Conservation (phyloP, 2,888 invertebrate genomes). For the Enchytraeus crypticus region DNA sequence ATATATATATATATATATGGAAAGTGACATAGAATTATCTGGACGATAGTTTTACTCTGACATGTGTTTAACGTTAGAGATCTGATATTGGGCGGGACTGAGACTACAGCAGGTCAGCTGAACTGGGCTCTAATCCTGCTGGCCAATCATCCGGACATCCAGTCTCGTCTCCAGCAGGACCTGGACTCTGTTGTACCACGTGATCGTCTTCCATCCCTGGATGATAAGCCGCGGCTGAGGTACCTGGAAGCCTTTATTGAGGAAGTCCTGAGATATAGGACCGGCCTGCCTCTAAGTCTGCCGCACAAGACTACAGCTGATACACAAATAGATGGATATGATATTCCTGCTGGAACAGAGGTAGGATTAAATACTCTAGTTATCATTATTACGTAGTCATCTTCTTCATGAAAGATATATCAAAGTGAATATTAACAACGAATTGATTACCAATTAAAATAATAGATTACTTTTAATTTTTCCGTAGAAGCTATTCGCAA, state of each 20-base stretch:
- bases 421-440: too few relatives aligned
- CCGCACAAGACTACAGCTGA: conserved; percentile 3
- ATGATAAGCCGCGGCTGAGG: neutral
- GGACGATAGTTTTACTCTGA: too few relatives aligned
- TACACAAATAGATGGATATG: neutral
- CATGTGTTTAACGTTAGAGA: conserved; percentile 5
- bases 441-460: too few relatives aligned
- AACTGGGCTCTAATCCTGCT: neutral
- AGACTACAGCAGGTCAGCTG: conserved; percentile 1
- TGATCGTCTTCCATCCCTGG: neutral
- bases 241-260: conserved; percentile 1
- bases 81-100: conserved; percentile 1
- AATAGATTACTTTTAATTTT: too few relatives aligned
- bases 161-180: neutral
- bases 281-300: neutral
- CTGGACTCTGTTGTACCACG: neutral
- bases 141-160: conserved; percentile 4
- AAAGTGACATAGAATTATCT: too few relatives aligned
- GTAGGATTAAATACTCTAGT: neutral
- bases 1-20: too few relatives aligned
- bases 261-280: conserved; percentile 5
- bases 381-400: too few relatives aligned
- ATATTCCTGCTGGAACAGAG: neutral
- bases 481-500: too few relatives aligned
- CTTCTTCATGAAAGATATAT: too few relatives aligned